Percentiles rank a stretch among this genome's conserved stretches.
Conservation (phyloP, 1,140 invertebrate genomes). For the Drosophila guanche region DNA sequence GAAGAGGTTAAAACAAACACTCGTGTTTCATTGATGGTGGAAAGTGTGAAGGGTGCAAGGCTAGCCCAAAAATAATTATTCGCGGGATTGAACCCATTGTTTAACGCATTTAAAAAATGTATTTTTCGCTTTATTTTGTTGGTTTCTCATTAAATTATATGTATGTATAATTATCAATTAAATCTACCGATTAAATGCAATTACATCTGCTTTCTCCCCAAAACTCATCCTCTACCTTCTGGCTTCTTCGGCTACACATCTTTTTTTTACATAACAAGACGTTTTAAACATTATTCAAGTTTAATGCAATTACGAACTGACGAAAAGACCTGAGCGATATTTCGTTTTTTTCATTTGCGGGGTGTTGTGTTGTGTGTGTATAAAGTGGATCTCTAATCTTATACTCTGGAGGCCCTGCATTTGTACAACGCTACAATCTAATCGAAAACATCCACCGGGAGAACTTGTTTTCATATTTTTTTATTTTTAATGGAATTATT, state of each 20-base stretch:
- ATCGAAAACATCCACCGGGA: conserved; percentile 28
- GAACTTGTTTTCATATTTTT: conserved; percentile 48
- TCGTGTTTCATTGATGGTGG: no score
- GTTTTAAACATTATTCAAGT: conserved; percentile 21
- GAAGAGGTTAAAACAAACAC: conserved; percentile 27
- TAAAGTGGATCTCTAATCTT: conserved; percentile 10
- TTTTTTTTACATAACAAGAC: conserved; percentile 54
- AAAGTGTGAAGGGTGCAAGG: conserved; percentile 30
- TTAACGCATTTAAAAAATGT: conserved; percentile 74
- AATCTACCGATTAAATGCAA: conserved; percentile 75
- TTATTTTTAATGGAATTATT: conserved; percentile 80
- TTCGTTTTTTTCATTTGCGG: conserved; percentile 64
- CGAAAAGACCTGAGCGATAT: conserved; percentile 78
- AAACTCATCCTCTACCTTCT: conserved; percentile 15
- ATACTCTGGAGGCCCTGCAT: neutral
- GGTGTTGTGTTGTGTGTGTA: conserved; percentile 18
- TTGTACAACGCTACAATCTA: conserved; percentile 18
- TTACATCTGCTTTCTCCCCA: conserved; percentile 47
- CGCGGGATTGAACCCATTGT: neutral
- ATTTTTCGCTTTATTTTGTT: conserved; percentile 53
- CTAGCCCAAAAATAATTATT: neutral
- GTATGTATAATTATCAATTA: conserved; percentile 67
- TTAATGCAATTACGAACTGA: conserved; percentile 50
- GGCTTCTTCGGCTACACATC: conserved; percentile 31
- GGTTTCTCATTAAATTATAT: conserved; percentile 67